These are phyloP conservation scores for Luffia ferchaultella DNA, from an alignment of 2,888 invertebrate species.

Conservation along the genomic window DNA sequence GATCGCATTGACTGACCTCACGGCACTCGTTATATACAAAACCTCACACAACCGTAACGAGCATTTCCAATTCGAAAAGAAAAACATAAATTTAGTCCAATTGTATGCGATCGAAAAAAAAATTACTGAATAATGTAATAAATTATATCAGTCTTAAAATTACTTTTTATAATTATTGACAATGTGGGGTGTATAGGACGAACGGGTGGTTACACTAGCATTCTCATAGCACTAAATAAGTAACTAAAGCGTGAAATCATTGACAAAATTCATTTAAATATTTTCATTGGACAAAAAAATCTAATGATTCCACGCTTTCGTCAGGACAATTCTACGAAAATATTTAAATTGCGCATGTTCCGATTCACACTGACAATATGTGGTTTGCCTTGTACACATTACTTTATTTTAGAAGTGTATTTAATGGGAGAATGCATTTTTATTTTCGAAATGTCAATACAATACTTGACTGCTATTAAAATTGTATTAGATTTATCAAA, in stretches of 20 bases:
- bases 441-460: no score
- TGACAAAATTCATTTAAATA: no score
- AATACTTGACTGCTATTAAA: no score
- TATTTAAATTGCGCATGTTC: constrained; percentile 23
- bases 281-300: no score
- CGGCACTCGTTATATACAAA: not conserved
- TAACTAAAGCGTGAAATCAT: constrained; percentile 61
- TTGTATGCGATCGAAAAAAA: not conserved
- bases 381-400: constrained; percentile 9
- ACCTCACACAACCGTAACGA: not conserved
- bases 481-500: no score
- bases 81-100: not conserved
- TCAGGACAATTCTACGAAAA: constrained; percentile 39
- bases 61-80: not conserved
- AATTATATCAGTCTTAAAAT: no score
- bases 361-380: constrained; percentile 62
- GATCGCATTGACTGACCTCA: no score
- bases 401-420: constrained; percentile 7
- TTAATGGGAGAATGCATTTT: constrained; percentile 42
- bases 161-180: not conserved
- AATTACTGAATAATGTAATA: not conserved
- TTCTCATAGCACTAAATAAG: constrained; percentile 59
- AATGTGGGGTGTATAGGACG: not conserved
- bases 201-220: constrained; percentile 53
- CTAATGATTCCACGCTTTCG: constrained; percentile 57